Conservation (phyloP, 2,113 vertebrate species). For the Haemorhous mexicanus region DNA sequence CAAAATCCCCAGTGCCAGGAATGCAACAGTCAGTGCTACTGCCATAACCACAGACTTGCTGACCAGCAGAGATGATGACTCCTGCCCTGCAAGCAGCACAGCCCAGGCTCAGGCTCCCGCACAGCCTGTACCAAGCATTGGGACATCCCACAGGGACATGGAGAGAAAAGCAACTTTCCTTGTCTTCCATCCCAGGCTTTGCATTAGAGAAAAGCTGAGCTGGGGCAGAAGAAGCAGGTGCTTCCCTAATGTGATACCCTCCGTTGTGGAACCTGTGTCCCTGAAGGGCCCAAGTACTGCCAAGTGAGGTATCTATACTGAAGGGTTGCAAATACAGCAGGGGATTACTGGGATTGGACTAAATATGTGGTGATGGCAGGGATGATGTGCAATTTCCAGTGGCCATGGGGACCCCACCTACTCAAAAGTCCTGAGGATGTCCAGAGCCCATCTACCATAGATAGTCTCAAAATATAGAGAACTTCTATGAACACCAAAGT, state of each 20-base stretch:
- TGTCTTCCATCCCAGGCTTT: background rate
- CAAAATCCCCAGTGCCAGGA: conserved; percentile 19
- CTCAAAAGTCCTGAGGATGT: rapidly evolving
- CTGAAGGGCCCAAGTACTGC: rapidly evolving
- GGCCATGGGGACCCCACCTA: rapidly evolving
- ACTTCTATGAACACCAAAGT: rapidly evolving
- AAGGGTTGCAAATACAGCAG: rapidly evolving
- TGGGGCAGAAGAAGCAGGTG: background rate
- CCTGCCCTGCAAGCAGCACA: background rate
- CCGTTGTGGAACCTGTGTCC: rapidly evolving
- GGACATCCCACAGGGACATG: rapidly evolving
- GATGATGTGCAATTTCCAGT: rapidly evolving
- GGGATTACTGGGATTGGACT: background rate
- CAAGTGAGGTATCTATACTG: background rate
- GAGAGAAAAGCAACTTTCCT: background rate
- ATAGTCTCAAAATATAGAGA: background rate
- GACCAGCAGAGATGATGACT: rapidly evolving
- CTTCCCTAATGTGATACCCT: background rate
- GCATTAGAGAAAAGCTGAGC: rapidly evolving
- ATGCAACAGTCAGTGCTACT: background rate
- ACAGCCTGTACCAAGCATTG: rapidly evolving
- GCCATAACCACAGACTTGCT: rapidly evolving
- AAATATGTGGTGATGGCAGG: rapidly evolving
- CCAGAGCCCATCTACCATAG: rapidly evolving
- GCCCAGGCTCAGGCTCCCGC: background rate